A percentile compares a stretch with the other conserved stretches of the same genome.
phyloP scores from a whole-genome alignment of 2,797 vertebrate species.

The Caiman crocodilus region DNA sequence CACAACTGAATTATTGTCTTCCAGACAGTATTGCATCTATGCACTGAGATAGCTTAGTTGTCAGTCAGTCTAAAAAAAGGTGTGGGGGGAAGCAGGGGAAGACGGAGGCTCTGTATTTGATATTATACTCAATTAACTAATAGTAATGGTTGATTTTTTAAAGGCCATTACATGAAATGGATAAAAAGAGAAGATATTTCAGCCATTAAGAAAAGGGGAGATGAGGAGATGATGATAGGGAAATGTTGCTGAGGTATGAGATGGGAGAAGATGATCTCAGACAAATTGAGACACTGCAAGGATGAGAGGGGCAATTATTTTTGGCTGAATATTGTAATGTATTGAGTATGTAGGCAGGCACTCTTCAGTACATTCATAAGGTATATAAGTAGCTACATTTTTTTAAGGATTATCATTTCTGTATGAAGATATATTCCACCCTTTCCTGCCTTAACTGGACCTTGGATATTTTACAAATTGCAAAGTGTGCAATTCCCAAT shows the following conservation, averaged over 20 bases:
- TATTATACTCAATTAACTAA: not conserved
- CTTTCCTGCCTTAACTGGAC: not conserved
- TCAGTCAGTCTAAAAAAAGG: not conserved
- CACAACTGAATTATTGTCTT: too few relatives aligned
- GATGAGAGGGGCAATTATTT: not conserved
- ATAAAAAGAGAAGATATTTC: not conserved
- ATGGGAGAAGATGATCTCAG: not conserved
- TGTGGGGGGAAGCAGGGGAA: not conserved
- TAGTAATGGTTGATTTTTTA: not conserved
- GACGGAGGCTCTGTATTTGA: not conserved
- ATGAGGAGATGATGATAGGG: not conserved
- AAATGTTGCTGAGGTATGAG: not conserved
- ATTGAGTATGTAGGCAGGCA: not conserved
- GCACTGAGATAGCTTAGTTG: too few relatives aligned
- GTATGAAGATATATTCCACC: not conserved
- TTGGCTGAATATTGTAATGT: not conserved
- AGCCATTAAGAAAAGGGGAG: not conserved
- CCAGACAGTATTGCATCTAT: too few relatives aligned
- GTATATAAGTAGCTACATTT: not conserved
- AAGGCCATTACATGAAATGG: not conserved
- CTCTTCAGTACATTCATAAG: not conserved
- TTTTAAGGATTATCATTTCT: not conserved
- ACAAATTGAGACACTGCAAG: not conserved
- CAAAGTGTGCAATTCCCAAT: constrained; percentile 5
- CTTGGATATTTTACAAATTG: not conserved